These are phyloP conservation scores for Scaeva pyrastri DNA, from an alignment of 2,888 invertebrate genomes.

Conservation along the genomic window DNA sequence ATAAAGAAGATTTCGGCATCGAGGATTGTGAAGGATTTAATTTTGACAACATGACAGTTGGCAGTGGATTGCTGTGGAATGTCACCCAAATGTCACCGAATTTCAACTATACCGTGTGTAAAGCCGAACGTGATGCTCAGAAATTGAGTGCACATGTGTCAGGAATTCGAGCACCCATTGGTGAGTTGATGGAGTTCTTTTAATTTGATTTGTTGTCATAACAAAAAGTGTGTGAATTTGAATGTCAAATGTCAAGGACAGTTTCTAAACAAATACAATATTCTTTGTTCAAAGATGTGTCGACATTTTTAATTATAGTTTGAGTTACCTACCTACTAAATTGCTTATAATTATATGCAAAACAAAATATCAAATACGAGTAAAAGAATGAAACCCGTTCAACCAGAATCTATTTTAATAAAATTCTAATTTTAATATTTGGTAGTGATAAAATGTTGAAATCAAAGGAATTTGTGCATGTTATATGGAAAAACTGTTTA, in stretches of 20 bases:
- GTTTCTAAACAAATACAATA: background rate
- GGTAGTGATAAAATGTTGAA: background rate
- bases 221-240: no score
- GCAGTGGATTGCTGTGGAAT: conserved; percentile 76
- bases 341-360: conserved; percentile 2
- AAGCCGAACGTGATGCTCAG: conserved; percentile 83
- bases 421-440: conserved; percentile 6
- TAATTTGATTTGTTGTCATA: background rate
- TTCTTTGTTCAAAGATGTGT: background rate
- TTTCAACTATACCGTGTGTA: conserved; percentile 82
- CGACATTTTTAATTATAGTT: background rate
- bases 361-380: background rate
- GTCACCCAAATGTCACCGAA: conserved; percentile 77
- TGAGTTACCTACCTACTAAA: background rate
- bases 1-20: conserved; percentile 81
- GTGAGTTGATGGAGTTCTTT: conserved; percentile 78
- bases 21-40: conserved; percentile 79
- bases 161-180: conserved; percentile 83
- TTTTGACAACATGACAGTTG: conserved; percentile 79
- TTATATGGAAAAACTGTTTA: background rate
- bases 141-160: conserved; percentile 81
- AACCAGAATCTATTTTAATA: background rate
- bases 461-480: conserved; percentile 5
- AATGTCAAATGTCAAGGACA: background rate
- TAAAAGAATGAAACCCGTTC: background rate